Percentiles rank a stretch among this genome's conserved stretches.
phyloP scores from a whole-genome alignment of 2,113 vertebrate genomes.

The Pluvianellus socialis region DNA sequence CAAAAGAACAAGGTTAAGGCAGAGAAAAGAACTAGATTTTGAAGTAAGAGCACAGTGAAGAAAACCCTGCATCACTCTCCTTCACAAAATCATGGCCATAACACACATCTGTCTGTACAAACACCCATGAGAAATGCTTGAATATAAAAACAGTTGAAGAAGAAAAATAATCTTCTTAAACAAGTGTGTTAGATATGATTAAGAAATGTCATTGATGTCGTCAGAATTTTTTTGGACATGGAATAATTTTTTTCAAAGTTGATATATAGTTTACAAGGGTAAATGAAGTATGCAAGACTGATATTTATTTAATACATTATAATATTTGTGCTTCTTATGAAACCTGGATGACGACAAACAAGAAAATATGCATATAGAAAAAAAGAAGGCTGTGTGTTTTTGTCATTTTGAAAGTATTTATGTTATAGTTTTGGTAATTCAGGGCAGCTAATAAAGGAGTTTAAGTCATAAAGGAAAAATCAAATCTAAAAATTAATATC shows the following conservation, averaged over 20 bases:
- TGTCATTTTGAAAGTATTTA: not conserved
- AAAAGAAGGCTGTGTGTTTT: not conserved
- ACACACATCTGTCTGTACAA: not conserved
- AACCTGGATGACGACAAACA: not conserved
- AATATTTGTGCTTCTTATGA: not conserved
- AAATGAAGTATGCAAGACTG: not conserved
- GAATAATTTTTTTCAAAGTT: not conserved
- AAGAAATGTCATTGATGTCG: not conserved
- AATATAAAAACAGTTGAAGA: not conserved
- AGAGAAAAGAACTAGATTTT: not conserved
- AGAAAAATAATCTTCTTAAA: not conserved
- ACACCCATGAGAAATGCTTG: not conserved
- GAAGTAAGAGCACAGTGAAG: not conserved
- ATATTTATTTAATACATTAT: not conserved
- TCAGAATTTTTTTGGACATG: not conserved
- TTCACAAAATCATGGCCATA: not conserved
- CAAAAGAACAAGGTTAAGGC: not conserved
- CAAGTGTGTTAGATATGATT: not conserved
- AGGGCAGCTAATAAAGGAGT: not conserved
- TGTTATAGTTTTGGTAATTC: not conserved
- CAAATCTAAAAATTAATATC: not conserved
- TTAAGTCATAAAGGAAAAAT: not conserved
- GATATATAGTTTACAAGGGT: not conserved
- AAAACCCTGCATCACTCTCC: not conserved
- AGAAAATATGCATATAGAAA: not conserved